These are phyloP conservation scores for Penaeus vannamei DNA, from an alignment of 1,140 invertebrate species.

Conservation along the genomic window DNA sequence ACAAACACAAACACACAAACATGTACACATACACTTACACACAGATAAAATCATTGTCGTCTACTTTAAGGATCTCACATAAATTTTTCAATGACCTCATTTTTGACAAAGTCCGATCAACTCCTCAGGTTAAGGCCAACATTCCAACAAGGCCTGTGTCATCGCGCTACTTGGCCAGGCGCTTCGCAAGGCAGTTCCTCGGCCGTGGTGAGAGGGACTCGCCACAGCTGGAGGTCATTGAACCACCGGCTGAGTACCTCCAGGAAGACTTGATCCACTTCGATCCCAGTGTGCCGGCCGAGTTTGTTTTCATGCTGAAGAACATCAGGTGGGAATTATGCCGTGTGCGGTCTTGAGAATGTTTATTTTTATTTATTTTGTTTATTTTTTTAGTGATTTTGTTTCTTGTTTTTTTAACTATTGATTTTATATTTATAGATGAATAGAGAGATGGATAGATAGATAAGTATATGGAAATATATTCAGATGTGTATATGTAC, in stretches of 20 bases:
- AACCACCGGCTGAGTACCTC: constrained; percentile 94
- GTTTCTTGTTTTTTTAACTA: neutral
- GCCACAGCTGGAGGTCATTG: constrained; percentile 78
- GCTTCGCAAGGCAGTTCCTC: constrained; percentile 60
- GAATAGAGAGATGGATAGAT: neutral
- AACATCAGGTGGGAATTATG: constrained; percentile 80
- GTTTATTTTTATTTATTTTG: too few species aligned
- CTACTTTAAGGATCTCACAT: too few species aligned
- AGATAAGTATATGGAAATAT: neutral
- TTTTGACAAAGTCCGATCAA: neutral
- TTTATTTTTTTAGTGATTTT: neutral
- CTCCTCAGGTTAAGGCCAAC: constrained; percentile 66
- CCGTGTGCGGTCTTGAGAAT: too few species aligned
- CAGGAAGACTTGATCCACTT: constrained; percentile 88
- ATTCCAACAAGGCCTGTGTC: constrained; percentile 63
- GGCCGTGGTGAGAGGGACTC: constrained; percentile 59
- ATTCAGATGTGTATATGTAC: too few species aligned
- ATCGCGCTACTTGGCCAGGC: constrained; percentile 54
- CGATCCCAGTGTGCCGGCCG: constrained; percentile 89
- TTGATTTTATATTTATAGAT: neutral
- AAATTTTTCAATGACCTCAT: neutral
- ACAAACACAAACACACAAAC: too few species aligned
- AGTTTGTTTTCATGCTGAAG: constrained; percentile 95
- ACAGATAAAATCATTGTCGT: too few species aligned
- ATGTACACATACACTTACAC: too few species aligned